Conservation (phyloP, 2,888 invertebrate genomes). For the Dicranocentrus wangi region DNA sequence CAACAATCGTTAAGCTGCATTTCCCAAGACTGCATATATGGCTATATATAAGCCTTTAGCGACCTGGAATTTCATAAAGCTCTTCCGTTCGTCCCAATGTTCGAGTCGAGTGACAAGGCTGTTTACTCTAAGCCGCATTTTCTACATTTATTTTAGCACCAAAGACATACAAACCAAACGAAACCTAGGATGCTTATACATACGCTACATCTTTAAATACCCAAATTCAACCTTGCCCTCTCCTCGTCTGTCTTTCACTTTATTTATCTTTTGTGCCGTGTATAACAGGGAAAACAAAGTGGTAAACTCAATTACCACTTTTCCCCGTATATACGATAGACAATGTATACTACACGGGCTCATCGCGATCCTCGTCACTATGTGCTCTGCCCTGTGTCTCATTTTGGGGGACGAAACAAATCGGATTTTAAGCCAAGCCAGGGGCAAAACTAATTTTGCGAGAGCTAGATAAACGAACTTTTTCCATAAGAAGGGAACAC, state of each 20-base stretch:
- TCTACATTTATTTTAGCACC: no score
- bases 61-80: no score
- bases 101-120: no score
- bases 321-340: neutral
- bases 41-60: neutral
- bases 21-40: slow-evolving; percentile 40
- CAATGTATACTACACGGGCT: slow-evolving; percentile 14
- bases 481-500: slow-evolving; percentile 40
- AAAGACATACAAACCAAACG: no score
- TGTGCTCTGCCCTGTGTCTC: slow-evolving; percentile 20
- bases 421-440: slow-evolving; percentile 71
- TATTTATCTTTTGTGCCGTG: neutral
- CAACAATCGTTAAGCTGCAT: slow-evolving; percentile 54
- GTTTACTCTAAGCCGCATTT: neutral
- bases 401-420: slow-evolving; percentile 66
- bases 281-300: slow-evolving; percentile 17
- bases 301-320: slow-evolving; percentile 41
- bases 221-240: neutral
- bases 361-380: slow-evolving; percentile 25
- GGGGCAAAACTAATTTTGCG: slow-evolving; percentile 70
- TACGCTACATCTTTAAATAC: slow-evolving; percentile 10
- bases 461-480: slow-evolving; percentile 69
- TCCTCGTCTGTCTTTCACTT: slow-evolving; percentile 3
- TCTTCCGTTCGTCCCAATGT: no score
- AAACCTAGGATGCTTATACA: no score